Conservation (phyloP, 2,113 vertebrate species). For the Fulmarus glacialis region DNA sequence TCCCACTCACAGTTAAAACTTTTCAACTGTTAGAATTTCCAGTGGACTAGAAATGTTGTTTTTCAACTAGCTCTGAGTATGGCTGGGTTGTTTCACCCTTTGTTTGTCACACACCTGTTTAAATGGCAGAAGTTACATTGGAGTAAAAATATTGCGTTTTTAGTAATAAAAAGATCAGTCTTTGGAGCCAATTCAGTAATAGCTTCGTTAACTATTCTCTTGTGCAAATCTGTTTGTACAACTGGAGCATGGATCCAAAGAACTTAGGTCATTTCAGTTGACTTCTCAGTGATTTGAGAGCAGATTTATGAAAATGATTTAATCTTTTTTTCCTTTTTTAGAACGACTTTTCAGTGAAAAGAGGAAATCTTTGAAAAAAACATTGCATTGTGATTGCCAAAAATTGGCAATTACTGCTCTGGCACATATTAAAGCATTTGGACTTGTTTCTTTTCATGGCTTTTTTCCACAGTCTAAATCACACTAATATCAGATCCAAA, state of each 20-base stretch:
- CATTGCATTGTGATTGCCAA: neutral
- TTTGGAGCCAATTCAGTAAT: neutral
- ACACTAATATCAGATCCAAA: neutral
- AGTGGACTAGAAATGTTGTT: neutral
- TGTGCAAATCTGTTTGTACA: neutral
- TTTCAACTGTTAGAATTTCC: neutral
- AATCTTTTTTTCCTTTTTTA: neutral
- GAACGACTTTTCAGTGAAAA: neutral
- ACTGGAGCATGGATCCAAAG: neutral
- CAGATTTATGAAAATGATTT: neutral
- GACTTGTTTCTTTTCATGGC: neutral
- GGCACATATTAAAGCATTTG: neutral
- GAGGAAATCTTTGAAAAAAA: neutral
- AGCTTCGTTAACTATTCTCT: neutral
- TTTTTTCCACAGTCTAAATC: slow-evolving; percentile 6
- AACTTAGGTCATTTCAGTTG: neutral
- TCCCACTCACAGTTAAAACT: neutral
- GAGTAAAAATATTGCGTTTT: neutral
- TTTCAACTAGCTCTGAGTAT: neutral
- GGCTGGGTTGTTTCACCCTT: neutral
- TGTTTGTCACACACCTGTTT: neutral
- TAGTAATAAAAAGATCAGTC: neutral
- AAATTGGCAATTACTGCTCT: neutral
- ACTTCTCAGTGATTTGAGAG: neutral
- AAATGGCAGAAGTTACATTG: neutral